These are phyloP conservation scores for Austrofundulus limnaeus DNA, from an alignment of 2,113 vertebrate genomes.

Conservation along the genomic window DNA sequence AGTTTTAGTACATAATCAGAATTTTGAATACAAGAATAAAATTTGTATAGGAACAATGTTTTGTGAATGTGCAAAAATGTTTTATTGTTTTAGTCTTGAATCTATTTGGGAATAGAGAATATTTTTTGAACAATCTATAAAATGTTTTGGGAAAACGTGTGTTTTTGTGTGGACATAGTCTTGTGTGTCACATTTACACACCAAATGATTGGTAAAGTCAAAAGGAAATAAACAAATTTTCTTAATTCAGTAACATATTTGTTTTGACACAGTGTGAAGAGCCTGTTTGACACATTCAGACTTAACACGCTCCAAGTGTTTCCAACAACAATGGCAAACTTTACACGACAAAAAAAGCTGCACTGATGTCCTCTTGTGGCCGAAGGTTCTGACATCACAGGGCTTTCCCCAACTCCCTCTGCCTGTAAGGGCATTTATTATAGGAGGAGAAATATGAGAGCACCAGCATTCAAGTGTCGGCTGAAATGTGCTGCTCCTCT, in stretches of 20 bases:
- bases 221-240: background rate
- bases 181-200: too few species aligned
- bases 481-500: conserved; percentile 10
- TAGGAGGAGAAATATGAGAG: conserved; percentile 16
- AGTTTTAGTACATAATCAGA: too few species aligned
- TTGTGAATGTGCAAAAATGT: too few species aligned
- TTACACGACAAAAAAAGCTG: background rate
- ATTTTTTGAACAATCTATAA: too few species aligned
- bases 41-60: too few species aligned
- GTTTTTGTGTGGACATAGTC: too few species aligned
- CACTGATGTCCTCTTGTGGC: background rate
- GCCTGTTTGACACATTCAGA: background rate
- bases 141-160: too few species aligned
- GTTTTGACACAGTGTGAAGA: background rate
- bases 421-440: conserved; percentile 8
- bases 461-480: conserved; percentile 8
- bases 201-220: too few species aligned
- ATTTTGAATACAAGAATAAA: too few species aligned
- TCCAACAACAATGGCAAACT: background rate
- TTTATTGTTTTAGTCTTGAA: too few species aligned
- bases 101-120: too few species aligned
- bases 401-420: background rate
- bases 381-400: conserved; percentile 1
- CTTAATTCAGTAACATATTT: background rate
- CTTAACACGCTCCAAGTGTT: background rate